Percentiles rank a stretch among this genome's conserved stretches.
These are phyloP conservation scores for Xanthia togata DNA, from an alignment of 2,888 invertebrate genomes.

Conservation along the genomic window DNA sequence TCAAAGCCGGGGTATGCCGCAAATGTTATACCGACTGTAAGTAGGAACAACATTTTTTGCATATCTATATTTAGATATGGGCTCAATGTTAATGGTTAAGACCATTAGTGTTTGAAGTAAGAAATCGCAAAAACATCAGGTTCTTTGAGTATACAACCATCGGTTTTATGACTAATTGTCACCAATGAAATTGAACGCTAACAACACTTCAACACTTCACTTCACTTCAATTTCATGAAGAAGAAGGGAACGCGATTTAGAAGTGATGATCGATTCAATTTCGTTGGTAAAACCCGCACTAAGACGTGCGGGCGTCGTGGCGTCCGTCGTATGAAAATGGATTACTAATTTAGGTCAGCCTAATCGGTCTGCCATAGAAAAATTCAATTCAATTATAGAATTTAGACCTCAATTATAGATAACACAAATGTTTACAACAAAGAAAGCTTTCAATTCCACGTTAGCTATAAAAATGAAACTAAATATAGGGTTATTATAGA, in stretches of 20 bases:
- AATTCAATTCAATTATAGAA: background rate
- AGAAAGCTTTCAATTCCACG: constrained; percentile 15
- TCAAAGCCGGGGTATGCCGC: background rate
- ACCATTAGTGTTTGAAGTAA: constrained; percentile 15
- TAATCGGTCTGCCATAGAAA: background rate
- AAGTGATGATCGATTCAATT: no score
- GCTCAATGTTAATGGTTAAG: constrained; percentile 18
- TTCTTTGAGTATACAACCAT: constrained; percentile 1
- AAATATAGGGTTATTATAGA: constrained; percentile 20
- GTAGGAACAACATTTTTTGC: constrained; percentile 6
- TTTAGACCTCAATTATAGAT: constrained; percentile 8
- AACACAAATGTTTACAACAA: constrained; percentile 27
- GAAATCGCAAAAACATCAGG: constrained; percentile 14
- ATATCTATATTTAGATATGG: constrained; percentile 9
- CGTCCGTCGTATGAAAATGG: no score
- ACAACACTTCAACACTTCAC: no score
- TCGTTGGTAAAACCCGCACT: no score
- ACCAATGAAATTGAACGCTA: no score
- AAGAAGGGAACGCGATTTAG: no score
- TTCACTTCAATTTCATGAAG: no score
- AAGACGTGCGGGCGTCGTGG: background rate
- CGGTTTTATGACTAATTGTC: constrained; percentile 8
- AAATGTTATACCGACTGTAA: constrained; percentile 2
- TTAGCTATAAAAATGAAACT: constrained; percentile 17
- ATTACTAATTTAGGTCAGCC: background rate